Conservation (phyloP, 1,140 invertebrate genomes). For the Drosophila ananassae region DNA sequence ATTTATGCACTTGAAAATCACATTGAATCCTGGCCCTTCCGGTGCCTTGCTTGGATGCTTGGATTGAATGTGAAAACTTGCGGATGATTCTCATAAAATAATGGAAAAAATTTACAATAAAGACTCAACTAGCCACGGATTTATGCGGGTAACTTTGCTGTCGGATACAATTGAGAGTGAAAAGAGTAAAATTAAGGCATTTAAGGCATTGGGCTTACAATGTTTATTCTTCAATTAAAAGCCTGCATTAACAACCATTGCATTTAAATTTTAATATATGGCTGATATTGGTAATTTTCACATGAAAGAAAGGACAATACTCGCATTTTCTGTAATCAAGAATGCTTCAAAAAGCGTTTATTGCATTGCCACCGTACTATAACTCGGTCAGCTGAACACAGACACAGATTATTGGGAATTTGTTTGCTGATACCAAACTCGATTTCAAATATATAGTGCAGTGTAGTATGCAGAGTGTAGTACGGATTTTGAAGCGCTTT, state of each 20-base stretch:
- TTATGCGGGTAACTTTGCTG: not conserved
- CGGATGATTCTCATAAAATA: slow-evolving; percentile 17
- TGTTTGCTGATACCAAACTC: not conserved
- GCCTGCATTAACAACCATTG: too few relatives aligned
- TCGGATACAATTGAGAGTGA: not conserved
- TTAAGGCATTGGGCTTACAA: not conserved
- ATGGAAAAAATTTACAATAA: not conserved
- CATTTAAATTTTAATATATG: too few relatives aligned
- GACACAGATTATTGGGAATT: slow-evolving; percentile 27
- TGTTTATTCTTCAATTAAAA: too few relatives aligned
- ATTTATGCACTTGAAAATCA: slow-evolving; percentile 80
- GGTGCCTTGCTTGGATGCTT: not conserved
- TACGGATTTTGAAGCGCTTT: slow-evolving; percentile 8
- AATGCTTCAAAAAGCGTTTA: not conserved
- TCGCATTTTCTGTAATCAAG: too few relatives aligned
- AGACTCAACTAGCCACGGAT: not conserved
- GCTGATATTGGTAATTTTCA: too few relatives aligned
- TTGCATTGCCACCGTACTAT: not conserved
- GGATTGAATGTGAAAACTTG: slow-evolving; percentile 16
- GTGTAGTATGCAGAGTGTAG: not conserved
- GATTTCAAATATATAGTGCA: slow-evolving; percentile 7
- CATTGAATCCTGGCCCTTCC: slow-evolving; percentile 39
- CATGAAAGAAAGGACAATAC: not conserved
- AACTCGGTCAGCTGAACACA: not conserved
- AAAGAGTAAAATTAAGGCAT: not conserved